Evolutionary conservation across 2,888 invertebrate species (phyloP), one percentile per base, ranked within the genome.

Genomic region (Rhagonycha lutea): DNA sequence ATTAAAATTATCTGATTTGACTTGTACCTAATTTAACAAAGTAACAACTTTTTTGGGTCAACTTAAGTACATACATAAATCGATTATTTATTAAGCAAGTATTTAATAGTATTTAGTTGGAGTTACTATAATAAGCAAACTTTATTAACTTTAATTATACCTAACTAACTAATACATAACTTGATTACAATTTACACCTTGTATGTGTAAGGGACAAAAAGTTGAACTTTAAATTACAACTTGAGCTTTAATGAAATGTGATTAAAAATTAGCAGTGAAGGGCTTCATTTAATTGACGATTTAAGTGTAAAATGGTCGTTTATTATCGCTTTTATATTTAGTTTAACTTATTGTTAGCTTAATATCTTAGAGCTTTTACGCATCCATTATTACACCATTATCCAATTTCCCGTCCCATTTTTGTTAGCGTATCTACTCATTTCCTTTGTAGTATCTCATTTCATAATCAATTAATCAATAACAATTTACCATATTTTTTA

Each of bases 401-500:
- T 65, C 26, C 24, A 65, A 65, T 65, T 65, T 65, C 63, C 63
- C 26, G 23, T 62, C 14, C 63, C 24, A 65, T 65, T 65, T 23
- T 65, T 65, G 63, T 65, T 65, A 65, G 24, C 63, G 26, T 26
- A 24, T 65, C 63, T 65, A 65, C 63, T 24, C 23, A 65, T 65
- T 65, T 65, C 63, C 62, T 24, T 8, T 65, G 8, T 65, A 65
- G n/a, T 65, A 65, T 65, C 63, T 24, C 26, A 65, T 65, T 65
- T 65, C 63, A n/a, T 24, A 24, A 14, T 65, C 18, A 65, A 65
- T 65, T 65, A 65, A 65, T 65, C 63, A 65, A 65, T 65, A 65
- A 8, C 5, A 62, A 62, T 62, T 24, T 26, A 65, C 7, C 23
- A 65, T 65, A 24, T 24, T n/a, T n/a, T 65, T 65, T 65, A 26